Base-by-base conservation (phyloP, 2,888 invertebrate species). In the Diloba caeruleocephala region DNA sequence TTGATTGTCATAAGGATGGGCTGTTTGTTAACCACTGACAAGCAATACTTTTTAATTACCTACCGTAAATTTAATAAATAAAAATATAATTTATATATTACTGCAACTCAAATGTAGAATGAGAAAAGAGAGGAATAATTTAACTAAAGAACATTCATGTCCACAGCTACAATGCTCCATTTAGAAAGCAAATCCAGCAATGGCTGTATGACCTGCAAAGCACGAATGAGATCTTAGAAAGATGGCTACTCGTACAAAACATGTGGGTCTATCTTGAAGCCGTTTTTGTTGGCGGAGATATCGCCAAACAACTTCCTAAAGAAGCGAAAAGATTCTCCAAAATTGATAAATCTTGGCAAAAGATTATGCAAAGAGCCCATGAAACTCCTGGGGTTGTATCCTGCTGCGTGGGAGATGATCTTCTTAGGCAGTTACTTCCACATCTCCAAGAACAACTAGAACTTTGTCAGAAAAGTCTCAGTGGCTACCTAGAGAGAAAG, bases 211-310 rank as follows among this genome's bases (percentile, higher is more conserved):
- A 99, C 85, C 90, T 99, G 42, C 98, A 98, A 41, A 98, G 98
- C 82, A 98, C 99, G 0, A 98, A 99, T 83, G 99, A 99, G 88
- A 98, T 99, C 76, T 94, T 99, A 44, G 99, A 99, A 85, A 95
- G 98, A 56, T 99, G 99, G 99, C 94, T 99, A 31, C 94, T 98
- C 0, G 99, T 99, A 0, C 99, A 99, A 87, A 99, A 99, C 82
- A 97, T 99, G 96, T 99, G 99, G 99, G 98, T 99, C 0, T 99
- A 99, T 82, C 92, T 99, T 14, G 99, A 99, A 87, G 99, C 99
- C 0, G 99, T 99, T 0, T 99, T 99, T 87, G 99, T 99, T 0
- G 99, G 99, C 1, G 99, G 99, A 46, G 99, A 99, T 82, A 99
- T 99, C 73, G 99, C 99, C n/a, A 99, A 99, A 79, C 99, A 99